A percentile compares a stretch with the other conserved stretches of the same genome.
phyloP scores from a whole-genome alignment of 2,797 vertebrate genomes.

The Percopsis omiscomaycus region DNA sequence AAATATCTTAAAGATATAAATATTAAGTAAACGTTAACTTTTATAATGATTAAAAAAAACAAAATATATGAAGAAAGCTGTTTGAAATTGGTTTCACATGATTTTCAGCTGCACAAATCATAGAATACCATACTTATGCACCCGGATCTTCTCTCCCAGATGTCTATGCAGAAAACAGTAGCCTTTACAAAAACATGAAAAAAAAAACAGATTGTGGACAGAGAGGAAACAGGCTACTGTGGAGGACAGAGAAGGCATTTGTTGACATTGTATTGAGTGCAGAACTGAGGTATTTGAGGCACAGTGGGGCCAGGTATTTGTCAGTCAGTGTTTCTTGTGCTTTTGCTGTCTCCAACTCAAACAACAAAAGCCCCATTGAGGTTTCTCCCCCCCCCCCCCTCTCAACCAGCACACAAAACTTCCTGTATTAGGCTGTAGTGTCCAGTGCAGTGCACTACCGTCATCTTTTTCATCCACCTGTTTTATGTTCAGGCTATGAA shows the following conservation, averaged over 20 bases:
- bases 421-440: conserved; percentile 66
- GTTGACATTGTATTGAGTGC: conserved; percentile 77
- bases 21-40: neutral
- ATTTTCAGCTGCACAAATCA: conserved; percentile 29
- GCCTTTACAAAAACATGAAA: conserved; percentile 65
- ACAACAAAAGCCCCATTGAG: conserved; percentile 80
- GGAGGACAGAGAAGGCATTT: conserved; percentile 75
- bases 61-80: neutral
- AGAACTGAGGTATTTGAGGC: conserved; percentile 73
- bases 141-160: conserved; percentile 58
- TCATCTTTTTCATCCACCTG: conserved; percentile 61
- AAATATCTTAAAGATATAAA: conserved; percentile 13
- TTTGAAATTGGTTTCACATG: conserved; percentile 15
- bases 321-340: conserved; percentile 75
- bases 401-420: conserved; percentile 70
- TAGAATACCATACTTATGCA: conserved; percentile 30
- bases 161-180: conserved; percentile 68
- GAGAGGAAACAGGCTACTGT: conserved; percentile 59
- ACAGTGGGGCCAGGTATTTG: conserved; percentile 77
- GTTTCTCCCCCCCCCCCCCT: conserved; percentile 37
- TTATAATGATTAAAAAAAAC: neutral
- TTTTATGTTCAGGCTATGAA: conserved; percentile 29
- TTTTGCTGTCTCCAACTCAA: conserved; percentile 72
- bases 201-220: conserved; percentile 34
- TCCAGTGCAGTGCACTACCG: conserved; percentile 41